These are phyloP conservation scores for Nebria ingens DNA, from an alignment of 1,140 invertebrate species.

Conservation along the genomic window DNA sequence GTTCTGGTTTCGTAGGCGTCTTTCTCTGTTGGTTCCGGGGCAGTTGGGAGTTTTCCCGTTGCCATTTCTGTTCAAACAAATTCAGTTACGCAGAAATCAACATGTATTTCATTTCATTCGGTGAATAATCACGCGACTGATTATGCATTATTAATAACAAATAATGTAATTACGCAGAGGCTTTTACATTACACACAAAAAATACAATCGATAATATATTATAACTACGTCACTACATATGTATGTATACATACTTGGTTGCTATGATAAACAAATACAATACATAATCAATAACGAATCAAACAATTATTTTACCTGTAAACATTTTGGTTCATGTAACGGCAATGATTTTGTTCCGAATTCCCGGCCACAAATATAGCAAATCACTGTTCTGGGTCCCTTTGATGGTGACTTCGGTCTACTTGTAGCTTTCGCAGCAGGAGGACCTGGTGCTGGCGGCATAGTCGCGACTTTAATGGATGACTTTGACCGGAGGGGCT, in stretches of 20 bases:
- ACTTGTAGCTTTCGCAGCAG: constrained; percentile 11
- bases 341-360: constrained; percentile 65
- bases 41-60: constrained; percentile 52
- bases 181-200: no score
- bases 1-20: constrained; percentile 45
- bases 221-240: no score
- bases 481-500: constrained; percentile 12
- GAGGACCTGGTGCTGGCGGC: neutral
- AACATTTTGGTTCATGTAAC: constrained; percentile 71
- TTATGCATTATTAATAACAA: no score
- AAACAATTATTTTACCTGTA: constrained; percentile 43
- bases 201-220: no score
- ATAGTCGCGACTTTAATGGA: neutral
- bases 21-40: constrained; percentile 45
- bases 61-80: no score
- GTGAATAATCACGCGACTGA: no score
- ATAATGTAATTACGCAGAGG: no score
- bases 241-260: no score
- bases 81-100: no score
- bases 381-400: constrained; percentile 46
- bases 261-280: neutral
- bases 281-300: neutral
- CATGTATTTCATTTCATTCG: no score
- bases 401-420: constrained; percentile 21
- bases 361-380: constrained; percentile 67